phyloP scores from a whole-genome alignment of 2,797 vertebrate genomes.

The Emys orbicularis region DNA sequence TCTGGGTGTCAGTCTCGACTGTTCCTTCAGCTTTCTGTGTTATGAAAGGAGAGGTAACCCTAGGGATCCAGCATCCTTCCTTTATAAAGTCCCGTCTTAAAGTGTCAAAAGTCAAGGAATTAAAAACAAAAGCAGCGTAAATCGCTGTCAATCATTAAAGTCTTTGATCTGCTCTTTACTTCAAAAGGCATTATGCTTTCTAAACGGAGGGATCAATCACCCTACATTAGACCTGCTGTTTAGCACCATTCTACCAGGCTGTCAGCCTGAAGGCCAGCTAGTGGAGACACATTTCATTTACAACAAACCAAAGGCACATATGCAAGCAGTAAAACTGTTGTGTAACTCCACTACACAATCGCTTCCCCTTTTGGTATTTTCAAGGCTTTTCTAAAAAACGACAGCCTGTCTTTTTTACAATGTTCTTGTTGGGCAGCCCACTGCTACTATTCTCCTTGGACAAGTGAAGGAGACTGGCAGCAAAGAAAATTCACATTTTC shows the following conservation, averaged over 20 bases:
- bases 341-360: background rate
- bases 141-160: constrained; percentile 78
- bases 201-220: constrained; percentile 78
- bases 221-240: constrained; percentile 4
- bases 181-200: constrained; percentile 69
- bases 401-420: constrained; percentile 28
- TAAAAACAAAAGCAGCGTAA: constrained; percentile 79
- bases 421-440: background rate
- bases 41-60: constrained; percentile 66
- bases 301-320: constrained; percentile 35
- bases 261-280: background rate
- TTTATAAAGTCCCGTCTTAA: constrained; percentile 78
- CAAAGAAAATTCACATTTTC: constrained; percentile 24
- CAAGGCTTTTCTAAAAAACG: constrained; percentile 21
- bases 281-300: background rate
- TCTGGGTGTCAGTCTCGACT: constrained; percentile 54
- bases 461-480: constrained; percentile 33
- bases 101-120: constrained; percentile 80
- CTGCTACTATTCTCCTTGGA: background rate
- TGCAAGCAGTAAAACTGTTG: constrained; percentile 51
- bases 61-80: constrained; percentile 72
- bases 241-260: background rate
- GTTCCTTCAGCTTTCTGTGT: constrained; percentile 41
- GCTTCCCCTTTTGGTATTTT: background rate
- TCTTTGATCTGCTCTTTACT: constrained; percentile 70